phyloP scores from a whole-genome alignment of 2,797 vertebrate species.

The Micromesistius poutassou region DNA sequence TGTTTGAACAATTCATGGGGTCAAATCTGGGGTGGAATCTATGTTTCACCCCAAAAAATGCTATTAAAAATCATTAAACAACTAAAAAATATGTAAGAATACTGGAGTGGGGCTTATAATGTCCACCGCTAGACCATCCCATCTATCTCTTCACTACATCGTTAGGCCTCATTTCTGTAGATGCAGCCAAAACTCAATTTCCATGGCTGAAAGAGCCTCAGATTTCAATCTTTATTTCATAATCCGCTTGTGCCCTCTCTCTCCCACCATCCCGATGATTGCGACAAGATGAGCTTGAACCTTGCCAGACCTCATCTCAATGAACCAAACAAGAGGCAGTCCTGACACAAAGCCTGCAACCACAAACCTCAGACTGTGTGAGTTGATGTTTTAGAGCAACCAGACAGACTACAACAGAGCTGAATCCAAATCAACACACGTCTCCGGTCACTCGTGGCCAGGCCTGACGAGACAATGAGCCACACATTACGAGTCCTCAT shows the following conservation, averaged over 20 bases:
- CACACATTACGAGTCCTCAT: not conserved
- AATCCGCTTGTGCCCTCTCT: not conserved
- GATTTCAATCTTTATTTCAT: not conserved
- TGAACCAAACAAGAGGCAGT: not conserved
- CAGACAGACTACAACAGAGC: not conserved
- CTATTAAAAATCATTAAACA: not conserved
- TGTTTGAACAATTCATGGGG: not conserved
- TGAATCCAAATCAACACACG: not conserved
- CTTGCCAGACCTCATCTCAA: not conserved
- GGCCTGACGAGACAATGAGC: not conserved
- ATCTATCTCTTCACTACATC: not conserved
- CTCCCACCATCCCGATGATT: not conserved
- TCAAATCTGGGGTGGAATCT: not conserved
- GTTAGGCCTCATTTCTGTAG: not conserved
- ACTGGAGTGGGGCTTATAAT: not conserved
- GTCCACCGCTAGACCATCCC: not conserved
- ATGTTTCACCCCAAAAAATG: not conserved
- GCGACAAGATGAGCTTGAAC: not conserved
- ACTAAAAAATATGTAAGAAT: not conserved
- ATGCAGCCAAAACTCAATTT: not conserved
- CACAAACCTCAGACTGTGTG: not conserved
- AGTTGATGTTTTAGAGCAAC: not conserved
- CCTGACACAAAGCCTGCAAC: not conserved
- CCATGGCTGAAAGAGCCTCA: not conserved
- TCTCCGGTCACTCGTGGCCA: not conserved